These are phyloP conservation scores for Conus betulinus DNA, from an alignment of 1,140 invertebrate genomes.

Conservation along the genomic window DNA sequence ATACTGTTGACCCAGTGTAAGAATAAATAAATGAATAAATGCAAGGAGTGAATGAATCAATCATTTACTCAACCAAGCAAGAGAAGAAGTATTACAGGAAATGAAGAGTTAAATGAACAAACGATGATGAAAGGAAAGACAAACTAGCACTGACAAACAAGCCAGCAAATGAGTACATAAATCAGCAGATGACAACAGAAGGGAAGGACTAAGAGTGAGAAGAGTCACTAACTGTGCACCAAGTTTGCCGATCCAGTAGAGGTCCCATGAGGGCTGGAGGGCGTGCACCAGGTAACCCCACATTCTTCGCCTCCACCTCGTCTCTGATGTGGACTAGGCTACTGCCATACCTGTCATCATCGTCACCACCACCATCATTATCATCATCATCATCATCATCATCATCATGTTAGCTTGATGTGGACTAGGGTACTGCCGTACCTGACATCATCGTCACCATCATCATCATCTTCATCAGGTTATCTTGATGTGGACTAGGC, in stretches of 20 bases:
- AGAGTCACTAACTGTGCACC: background rate
- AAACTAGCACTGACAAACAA: background rate
- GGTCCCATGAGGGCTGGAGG: background rate
- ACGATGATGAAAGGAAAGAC: no score
- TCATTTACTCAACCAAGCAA: background rate
- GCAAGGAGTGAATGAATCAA: background rate
- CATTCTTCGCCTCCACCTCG: slow-evolving; percentile 7
- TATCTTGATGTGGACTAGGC: background rate
- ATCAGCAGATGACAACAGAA: background rate
- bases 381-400: background rate
- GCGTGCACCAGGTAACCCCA: background rate
- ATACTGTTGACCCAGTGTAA: no score
- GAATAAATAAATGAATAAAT: no score
- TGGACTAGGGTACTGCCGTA: background rate
- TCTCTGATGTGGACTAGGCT: slow-evolving; percentile 11
- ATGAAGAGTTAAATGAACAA: background rate
- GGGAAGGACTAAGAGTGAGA: background rate
- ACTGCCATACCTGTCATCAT: background rate
- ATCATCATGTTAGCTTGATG: background rate
- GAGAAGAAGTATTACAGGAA: background rate
- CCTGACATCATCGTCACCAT: background rate
- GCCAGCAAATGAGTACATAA: background rate
- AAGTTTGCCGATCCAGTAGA: slow-evolving; percentile 10
- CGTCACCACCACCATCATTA: background rate
- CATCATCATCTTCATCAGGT: background rate